Evolutionary conservation across 2,888 invertebrate genomes (phyloP).

Genomic region (Dryadula phaetusa): DNA sequence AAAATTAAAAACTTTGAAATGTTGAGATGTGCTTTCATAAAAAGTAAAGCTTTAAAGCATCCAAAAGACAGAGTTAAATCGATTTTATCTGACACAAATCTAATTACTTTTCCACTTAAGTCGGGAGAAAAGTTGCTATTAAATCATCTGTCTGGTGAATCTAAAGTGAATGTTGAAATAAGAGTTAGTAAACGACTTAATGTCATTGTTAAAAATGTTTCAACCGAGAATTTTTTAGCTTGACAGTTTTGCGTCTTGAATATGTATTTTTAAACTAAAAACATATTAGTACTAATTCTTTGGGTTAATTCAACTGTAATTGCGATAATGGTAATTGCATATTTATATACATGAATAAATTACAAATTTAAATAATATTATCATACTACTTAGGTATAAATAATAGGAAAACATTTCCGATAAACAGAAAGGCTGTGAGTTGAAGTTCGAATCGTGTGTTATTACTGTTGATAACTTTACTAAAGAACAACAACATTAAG

Average conservation of each 20-base stretch:
- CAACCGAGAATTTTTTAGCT: neutral
- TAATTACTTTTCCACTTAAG: slow-evolving; percentile 28
- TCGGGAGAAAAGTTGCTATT: slow-evolving; percentile 15
- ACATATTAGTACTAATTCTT: neutral
- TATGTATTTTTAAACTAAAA: neutral
- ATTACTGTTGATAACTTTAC: too few species aligned
- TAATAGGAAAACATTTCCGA: too few species aligned
- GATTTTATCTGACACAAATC: slow-evolving; percentile 27
- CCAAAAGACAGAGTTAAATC: slow-evolving; percentile 18
- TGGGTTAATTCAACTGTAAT: neutral
- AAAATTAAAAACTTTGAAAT: neutral
- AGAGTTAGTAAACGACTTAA: slow-evolving; percentile 12
- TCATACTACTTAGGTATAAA: too few species aligned
- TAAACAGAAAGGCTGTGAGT: too few species aligned
- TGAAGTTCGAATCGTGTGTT: too few species aligned
- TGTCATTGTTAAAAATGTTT: slow-evolving; percentile 15
- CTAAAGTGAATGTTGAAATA: slow-evolving; percentile 10
- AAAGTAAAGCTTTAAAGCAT: neutral
- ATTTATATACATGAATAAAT: too few species aligned
- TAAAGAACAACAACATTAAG: too few species aligned
- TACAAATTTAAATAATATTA: too few species aligned
- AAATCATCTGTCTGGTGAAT: slow-evolving; percentile 27
- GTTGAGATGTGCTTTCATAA: neutral
- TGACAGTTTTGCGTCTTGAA: neutral
- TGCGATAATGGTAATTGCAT: too few species aligned